These are phyloP conservation scores for Threskiornis aethiopicus DNA, from an alignment of 2,797 vertebrate genomes.

Conservation along the genomic window DNA sequence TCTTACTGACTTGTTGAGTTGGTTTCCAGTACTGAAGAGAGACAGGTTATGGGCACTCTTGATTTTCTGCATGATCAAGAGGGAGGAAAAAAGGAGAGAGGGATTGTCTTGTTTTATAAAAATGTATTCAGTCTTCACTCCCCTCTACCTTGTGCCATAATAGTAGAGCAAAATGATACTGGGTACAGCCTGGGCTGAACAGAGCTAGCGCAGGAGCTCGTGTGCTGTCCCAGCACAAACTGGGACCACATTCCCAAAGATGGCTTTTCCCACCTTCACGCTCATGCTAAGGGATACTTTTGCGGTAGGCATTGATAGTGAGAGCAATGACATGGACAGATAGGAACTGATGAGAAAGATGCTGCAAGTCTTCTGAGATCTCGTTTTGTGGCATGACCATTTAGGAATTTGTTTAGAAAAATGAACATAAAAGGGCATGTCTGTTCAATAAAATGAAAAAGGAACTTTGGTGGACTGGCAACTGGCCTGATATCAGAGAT, in stretches of 20 bases:
- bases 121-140: background rate
- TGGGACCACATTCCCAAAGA: background rate
- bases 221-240: background rate
- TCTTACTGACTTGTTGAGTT: background rate
- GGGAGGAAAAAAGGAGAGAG: background rate
- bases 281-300: background rate
- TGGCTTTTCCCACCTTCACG: background rate
- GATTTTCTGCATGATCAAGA: background rate
- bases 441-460: background rate
- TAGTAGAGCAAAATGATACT: background rate
- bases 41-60: background rate
- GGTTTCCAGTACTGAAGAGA: background rate
- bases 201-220: rapidly evolving
- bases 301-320: background rate
- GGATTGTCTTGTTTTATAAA: background rate
- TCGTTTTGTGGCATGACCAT: background rate
- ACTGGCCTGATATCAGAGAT: background rate
- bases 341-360: background rate
- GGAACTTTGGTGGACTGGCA: background rate
- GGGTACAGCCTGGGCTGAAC: background rate
- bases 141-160: background rate
- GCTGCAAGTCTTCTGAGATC: background rate
- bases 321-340: background rate
- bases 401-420: background rate
- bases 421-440: too few relatives aligned